Conservation (phyloP, 1,140 invertebrate genomes). For the Araneus ventricosus region DNA sequence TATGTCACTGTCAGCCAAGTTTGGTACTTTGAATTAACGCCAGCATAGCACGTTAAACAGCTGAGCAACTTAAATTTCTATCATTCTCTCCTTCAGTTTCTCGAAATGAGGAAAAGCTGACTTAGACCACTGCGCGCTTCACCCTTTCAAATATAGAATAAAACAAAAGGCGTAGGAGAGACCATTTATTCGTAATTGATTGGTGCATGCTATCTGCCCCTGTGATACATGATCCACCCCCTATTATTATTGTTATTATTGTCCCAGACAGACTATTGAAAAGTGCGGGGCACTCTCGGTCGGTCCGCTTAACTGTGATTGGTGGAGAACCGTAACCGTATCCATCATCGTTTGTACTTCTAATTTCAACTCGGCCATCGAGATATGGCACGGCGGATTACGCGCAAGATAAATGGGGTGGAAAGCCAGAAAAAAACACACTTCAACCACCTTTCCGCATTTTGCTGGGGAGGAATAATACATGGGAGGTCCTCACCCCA, state of each 20-base stretch:
- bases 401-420: constrained; percentile 40
- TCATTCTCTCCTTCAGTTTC: background rate
- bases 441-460: background rate
- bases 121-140: background rate
- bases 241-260: constrained; percentile 64
- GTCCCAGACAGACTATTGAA: constrained; percentile 15
- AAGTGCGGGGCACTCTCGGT: background rate
- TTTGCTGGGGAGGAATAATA: background rate
- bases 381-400: constrained; percentile 18
- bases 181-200: constrained; percentile 44
- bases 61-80: too few relatives aligned
- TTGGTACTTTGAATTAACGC: too few relatives aligned
- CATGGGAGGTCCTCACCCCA: constrained; percentile 48
- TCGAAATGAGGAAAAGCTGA: background rate
- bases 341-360: constrained; percentile 42
- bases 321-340: background rate
- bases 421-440: background rate
- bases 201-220: constrained; percentile 42
- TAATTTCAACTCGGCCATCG: constrained; percentile 43
- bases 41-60: too few relatives aligned
- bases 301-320: background rate
- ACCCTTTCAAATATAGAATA: background rate
- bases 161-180: constrained; percentile 48
- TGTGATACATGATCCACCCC: constrained; percentile 40
- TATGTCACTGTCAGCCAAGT: too few relatives aligned